These are phyloP conservation scores for Podargus strigoides DNA, from an alignment of 2,797 vertebrate species.

Conservation along the genomic window DNA sequence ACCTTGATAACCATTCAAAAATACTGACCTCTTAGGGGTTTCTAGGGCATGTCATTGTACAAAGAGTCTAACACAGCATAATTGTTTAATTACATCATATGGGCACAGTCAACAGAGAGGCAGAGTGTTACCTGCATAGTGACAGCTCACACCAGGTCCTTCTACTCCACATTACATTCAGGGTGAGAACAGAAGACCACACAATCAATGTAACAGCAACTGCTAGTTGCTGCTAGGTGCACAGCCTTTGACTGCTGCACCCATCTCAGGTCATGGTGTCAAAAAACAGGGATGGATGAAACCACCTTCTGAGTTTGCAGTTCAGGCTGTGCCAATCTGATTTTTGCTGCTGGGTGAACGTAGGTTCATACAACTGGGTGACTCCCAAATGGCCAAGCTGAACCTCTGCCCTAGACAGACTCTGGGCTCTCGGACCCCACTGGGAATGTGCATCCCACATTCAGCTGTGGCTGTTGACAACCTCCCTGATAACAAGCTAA, in stretches of 20 bases:
- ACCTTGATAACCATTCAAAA: background rate
- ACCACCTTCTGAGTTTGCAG: background rate
- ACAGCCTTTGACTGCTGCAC: background rate
- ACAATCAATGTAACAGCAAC: background rate
- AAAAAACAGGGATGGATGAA: background rate
- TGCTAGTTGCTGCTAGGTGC: background rate
- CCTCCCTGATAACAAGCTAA: background rate
- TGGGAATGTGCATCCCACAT: accelerated
- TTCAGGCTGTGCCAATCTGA: background rate
- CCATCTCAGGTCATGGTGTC: background rate
- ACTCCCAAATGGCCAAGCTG: background rate
- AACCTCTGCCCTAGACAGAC: background rate
- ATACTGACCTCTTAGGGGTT: background rate
- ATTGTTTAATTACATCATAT: background rate
- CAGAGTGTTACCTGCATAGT: background rate
- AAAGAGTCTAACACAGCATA: background rate
- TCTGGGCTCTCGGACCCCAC: background rate
- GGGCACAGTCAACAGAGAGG: background rate
- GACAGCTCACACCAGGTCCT: background rate
- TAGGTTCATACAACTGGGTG: background rate
- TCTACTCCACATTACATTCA: background rate
- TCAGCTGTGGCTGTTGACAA: background rate
- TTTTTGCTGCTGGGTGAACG: background rate
- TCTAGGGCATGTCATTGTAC: background rate
- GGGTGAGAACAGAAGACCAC: background rate